phyloP scores from a whole-genome alignment of 2,113 vertebrate genomes.

The Gallinago undulata region DNA sequence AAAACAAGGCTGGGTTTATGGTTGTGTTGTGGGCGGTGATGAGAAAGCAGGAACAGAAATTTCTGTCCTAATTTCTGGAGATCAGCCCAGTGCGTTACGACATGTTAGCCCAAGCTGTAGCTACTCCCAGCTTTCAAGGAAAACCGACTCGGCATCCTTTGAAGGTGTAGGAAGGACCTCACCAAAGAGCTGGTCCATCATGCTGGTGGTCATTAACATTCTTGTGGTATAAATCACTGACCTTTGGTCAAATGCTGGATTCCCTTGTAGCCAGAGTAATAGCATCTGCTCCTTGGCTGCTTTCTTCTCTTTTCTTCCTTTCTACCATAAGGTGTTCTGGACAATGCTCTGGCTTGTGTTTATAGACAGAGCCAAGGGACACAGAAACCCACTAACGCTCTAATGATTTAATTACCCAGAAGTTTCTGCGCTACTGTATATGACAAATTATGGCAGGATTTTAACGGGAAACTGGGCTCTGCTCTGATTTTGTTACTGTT shows the following conservation, averaged over 20 bases:
- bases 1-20: neutral
- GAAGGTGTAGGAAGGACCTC: slow-evolving; percentile 7
- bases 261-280: neutral
- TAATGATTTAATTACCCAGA: neutral
- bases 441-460: neutral
- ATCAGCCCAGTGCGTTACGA: neutral
- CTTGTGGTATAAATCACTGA: slow-evolving; percentile 41
- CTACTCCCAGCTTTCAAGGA: neutral
- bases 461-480: neutral
- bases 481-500: neutral
- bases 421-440: neutral
- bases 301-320: neutral
- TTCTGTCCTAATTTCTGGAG: neutral
- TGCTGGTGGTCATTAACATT: slow-evolving; percentile 45
- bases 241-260: slow-evolving; percentile 16
- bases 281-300: slow-evolving; percentile 27
- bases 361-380: neutral
- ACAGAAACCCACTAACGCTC: neutral
- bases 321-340: neutral
- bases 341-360: neutral
- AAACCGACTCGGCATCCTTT: neutral
- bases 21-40: neutral
- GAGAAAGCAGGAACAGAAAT: neutral
- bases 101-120: neutral
- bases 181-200: neutral